Conservation (phyloP, 2,888 invertebrate genomes). For the Cantharis nigra region DNA sequence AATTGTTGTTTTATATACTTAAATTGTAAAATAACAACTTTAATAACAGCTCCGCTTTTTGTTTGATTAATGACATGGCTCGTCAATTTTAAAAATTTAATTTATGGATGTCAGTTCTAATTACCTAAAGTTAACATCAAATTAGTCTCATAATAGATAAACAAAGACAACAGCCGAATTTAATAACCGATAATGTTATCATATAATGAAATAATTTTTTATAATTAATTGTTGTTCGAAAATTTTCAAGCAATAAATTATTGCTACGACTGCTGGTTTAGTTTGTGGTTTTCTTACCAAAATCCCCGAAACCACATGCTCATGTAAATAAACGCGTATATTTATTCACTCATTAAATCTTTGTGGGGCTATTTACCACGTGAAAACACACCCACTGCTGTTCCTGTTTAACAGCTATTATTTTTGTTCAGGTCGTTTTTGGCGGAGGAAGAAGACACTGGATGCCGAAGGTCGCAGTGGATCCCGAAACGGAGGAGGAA, state of each 20-base stretch:
- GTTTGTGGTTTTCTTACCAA: background rate
- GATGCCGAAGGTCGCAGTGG: constrained; percentile 71
- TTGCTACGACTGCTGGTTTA: background rate
- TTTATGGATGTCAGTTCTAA: background rate
- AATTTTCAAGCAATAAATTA: background rate
- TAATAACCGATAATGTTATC: background rate
- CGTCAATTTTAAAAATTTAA: background rate
- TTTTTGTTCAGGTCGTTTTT: constrained; percentile 68
- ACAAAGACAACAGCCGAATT: background rate
- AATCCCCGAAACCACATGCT: background rate
- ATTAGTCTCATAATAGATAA: background rate
- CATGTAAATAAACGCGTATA: background rate
- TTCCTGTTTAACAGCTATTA: background rate
- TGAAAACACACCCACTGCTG: background rate
- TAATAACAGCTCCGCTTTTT: background rate
- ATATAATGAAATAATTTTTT: background rate
- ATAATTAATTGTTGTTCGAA: too few species aligned
- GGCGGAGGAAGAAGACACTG: constrained; percentile 80
- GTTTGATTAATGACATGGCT: background rate
- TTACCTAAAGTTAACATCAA: background rate
- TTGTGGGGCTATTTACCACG: background rate
- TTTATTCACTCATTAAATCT: background rate
- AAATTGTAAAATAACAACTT: background rate
- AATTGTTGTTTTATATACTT: background rate
- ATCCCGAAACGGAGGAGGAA: constrained; percentile 72